Conservation (phyloP, 1,140 invertebrate species). For the Lordiphosa clarofinis region DNA sequence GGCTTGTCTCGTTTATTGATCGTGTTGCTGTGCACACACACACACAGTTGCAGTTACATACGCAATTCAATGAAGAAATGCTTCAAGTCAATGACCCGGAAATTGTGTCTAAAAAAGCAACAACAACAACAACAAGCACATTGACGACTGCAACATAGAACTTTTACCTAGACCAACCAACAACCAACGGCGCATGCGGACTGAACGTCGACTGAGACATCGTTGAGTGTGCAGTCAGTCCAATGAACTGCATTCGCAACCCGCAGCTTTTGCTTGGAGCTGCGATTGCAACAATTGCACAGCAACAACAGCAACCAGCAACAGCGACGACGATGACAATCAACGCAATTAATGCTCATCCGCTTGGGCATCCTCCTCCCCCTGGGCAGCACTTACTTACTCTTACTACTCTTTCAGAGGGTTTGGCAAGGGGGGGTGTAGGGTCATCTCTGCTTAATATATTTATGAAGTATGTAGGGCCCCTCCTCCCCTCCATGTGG, state of each 20-base stretch:
- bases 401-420: neutral
- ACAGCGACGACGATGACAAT: slow-evolving; percentile 67
- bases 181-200: slow-evolving; percentile 50
- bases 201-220: slow-evolving; percentile 32
- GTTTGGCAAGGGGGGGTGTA: neutral
- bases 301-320: slow-evolving; percentile 38
- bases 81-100: slow-evolving; percentile 78
- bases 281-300: slow-evolving; percentile 56
- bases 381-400: neutral
- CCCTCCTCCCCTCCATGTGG: slow-evolving; percentile 23
- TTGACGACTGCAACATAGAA: slow-evolving; percentile 58
- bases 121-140: slow-evolving; percentile 52
- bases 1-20: slow-evolving; percentile 75
- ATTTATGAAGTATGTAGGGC: neutral
- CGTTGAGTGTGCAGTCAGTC: slow-evolving; percentile 32
- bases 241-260: slow-evolving; percentile 64
- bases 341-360: slow-evolving; percentile 77
- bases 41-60: slow-evolving; percentile 62
- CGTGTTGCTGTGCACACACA: slow-evolving; percentile 65
- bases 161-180: slow-evolving; percentile 59
- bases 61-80: slow-evolving; percentile 79
- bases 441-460: slow-evolving; percentile 8
- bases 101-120: slow-evolving; percentile 78
- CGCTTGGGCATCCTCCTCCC: slow-evolving; percentile 41
- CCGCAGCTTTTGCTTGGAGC: slow-evolving; percentile 62